Percentiles rank a stretch among this genome's conserved stretches.
Evolutionary conservation across 2,797 vertebrate species (phyloP).

Genomic region (Hyperoplus lanceolatus): DNA sequence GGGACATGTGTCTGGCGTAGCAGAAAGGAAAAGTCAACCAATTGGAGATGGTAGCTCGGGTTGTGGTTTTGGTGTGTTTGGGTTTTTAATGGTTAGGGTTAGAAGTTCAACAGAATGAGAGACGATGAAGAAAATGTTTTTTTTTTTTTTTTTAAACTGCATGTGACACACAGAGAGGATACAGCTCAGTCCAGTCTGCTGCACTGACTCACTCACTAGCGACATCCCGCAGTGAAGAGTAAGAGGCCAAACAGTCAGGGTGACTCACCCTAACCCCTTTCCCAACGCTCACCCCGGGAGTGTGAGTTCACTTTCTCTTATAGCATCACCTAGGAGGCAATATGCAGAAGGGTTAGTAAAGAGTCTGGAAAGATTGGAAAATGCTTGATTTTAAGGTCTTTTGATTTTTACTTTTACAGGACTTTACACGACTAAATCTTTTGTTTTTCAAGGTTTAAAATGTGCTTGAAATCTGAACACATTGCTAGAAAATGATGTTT

Average conservation of each 20-base stretch:
- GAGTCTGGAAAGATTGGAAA: no score
- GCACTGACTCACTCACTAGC: constrained; percentile 83
- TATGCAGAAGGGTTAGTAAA: no score
- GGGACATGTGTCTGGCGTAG: constrained; percentile 9
- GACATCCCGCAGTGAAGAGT: constrained; percentile 64
- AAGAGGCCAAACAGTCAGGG: constrained; percentile 54
- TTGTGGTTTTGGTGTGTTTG: constrained; percentile 62
- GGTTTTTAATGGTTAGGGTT: constrained; percentile 52
- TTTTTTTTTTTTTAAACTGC: neutral
- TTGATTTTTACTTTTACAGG: no score
- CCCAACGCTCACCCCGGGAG: constrained; percentile 51
- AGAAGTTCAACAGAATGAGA: constrained; percentile 62
- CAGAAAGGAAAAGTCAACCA: constrained; percentile 42
- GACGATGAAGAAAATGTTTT: constrained; percentile 4
- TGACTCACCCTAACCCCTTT: constrained; percentile 79
- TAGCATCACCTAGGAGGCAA: constrained; percentile 22
- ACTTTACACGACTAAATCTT: no score
- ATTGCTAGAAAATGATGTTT: no score
- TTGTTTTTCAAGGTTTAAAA: no score
- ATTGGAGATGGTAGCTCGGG: constrained; percentile 12
- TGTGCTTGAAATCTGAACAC: no score
- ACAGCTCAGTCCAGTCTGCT: constrained; percentile 72
- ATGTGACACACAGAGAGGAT: constrained; percentile 75
- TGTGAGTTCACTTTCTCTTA: constrained; percentile 82
- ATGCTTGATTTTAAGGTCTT: no score